phyloP scores from a whole-genome alignment of 2,797 vertebrate genomes.

The Rachycentron canadum region DNA sequence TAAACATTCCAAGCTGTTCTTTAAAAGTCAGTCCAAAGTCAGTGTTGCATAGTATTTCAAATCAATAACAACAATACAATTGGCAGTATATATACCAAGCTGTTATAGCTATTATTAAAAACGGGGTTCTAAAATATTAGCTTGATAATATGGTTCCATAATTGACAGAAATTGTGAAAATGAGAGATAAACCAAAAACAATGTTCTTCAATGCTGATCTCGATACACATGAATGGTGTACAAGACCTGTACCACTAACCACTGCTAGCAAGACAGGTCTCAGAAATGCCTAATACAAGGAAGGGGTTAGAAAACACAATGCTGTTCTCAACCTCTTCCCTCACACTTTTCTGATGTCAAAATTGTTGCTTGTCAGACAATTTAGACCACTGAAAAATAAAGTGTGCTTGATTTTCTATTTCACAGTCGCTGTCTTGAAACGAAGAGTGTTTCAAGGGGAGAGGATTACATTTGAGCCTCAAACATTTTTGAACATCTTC shows the following conservation, averaged over 20 bases:
- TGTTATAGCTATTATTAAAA: background rate
- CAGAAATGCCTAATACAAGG: constrained; percentile 8
- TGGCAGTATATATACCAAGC: background rate
- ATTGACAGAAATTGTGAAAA: background rate
- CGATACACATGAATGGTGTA: background rate
- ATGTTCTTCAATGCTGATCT: background rate
- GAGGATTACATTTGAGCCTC: constrained; percentile 31
- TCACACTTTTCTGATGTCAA: background rate
- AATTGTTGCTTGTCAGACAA: background rate
- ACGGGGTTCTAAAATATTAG: background rate
- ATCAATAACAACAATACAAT: constrained; percentile 21
- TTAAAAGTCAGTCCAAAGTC: constrained; percentile 19
- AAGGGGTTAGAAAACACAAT: background rate
- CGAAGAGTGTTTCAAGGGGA: constrained; percentile 18
- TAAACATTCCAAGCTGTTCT: constrained; percentile 34
- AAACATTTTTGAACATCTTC: constrained; percentile 17
- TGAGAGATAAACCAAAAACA: background rate
- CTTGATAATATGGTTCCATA: background rate
- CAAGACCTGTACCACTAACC: background rate
- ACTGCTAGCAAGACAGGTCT: background rate
- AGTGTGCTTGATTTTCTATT: constrained; percentile 16
- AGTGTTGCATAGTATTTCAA: constrained; percentile 14
- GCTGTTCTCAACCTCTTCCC: background rate
- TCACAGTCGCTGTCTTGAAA: background rate
- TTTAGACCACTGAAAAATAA: background rate